phyloP scores from a whole-genome alignment of 1,140 invertebrate genomes.

The Diploscapter pachys region DNA sequence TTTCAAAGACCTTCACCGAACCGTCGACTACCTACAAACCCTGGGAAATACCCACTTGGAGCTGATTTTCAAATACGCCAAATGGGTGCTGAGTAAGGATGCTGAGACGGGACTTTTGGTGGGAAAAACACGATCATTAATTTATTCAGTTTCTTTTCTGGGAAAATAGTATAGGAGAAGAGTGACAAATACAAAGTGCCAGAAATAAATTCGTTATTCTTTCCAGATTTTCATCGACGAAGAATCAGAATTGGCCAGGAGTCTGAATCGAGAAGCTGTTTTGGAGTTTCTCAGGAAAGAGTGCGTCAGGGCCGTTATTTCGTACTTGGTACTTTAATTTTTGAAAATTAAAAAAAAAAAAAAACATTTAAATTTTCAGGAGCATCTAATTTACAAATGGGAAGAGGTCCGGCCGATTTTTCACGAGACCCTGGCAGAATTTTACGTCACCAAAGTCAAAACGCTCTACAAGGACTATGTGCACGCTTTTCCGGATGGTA shows the following conservation, averaged over 20 bases:
- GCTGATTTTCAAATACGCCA: conserved; percentile 25
- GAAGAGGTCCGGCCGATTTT: conserved; percentile 21
- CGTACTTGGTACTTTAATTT: conserved; percentile 24
- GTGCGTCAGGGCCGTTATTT: conserved; percentile 20
- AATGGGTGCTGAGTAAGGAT: conserved; percentile 19
- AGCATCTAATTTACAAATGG: conserved; percentile 35
- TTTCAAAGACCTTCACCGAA: conserved; percentile 19
- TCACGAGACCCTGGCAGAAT: conserved; percentile 29
- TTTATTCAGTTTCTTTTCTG: conserved; percentile 1
- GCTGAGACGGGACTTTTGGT: conserved; percentile 13
- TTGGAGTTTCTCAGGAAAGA: conserved; percentile 23
- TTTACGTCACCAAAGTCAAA: conserved; percentile 24
- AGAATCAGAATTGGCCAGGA: conserved; percentile 26
- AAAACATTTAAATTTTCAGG: neutral
- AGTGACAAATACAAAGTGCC: neutral
- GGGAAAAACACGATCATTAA: neutral
- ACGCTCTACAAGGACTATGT: conserved; percentile 24
- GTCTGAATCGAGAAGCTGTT: conserved; percentile 23
- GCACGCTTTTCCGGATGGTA: conserved; percentile 34
- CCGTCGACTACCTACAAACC: conserved; percentile 28
- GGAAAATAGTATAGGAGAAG: neutral
- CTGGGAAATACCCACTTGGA: conserved; percentile 29
- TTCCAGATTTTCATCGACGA: conserved; percentile 34
- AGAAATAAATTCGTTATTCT: neutral
- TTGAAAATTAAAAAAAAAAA: neutral